Evolutionary conservation across 2,113 vertebrate species (phyloP), one percentile per base, ranked within the genome.

Genomic region (Hassar affinis): DNA sequence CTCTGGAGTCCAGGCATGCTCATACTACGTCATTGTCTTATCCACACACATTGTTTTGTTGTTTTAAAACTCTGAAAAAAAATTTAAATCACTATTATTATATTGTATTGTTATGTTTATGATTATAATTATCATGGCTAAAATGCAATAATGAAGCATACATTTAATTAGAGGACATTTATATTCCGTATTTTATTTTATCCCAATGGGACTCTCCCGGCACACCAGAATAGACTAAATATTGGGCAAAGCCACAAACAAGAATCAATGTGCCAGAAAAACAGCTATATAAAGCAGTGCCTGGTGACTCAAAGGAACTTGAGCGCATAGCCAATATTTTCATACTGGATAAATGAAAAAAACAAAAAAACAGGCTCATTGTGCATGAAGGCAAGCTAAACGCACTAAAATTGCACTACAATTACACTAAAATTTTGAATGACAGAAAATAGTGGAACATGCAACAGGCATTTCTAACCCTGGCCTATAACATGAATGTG

Each of bases 251-350:
- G 33, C 20, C 68, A 56, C 22, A 74, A 57, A 59, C 45, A 68
- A 69, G 38, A 83, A 79, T 81, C 35, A 56, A 59, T 59, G 68
- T 75, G 77, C 52, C 30, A 78, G n/a, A 79, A 54, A 33, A 45
- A 22, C 9, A 47, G 57, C 64, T 64, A 27, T 75, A 62, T 64
- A 47, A 86, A 80, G 30, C 80, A 79, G 17, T 52, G 78, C 61
- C 68, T 51, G 27, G 25, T 83, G 69, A 83, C 76, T 83, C 85
- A 85, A 45, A 82, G 62, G n/a, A 33, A 49, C 80, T 38, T 33
- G 22, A 75, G 25, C 30, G 59, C 51, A 80, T 62, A 49, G 82
- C 69, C 61, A 54, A 57, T 78, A 47, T 42, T 61, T 17, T 59
- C 22, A 42, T n/a, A 54, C 59, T 8, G 27, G 52, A 61, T 59